Evolutionary conservation across 2,797 vertebrate species (phyloP).

Genomic region (Lepus oiostolus): DNA sequence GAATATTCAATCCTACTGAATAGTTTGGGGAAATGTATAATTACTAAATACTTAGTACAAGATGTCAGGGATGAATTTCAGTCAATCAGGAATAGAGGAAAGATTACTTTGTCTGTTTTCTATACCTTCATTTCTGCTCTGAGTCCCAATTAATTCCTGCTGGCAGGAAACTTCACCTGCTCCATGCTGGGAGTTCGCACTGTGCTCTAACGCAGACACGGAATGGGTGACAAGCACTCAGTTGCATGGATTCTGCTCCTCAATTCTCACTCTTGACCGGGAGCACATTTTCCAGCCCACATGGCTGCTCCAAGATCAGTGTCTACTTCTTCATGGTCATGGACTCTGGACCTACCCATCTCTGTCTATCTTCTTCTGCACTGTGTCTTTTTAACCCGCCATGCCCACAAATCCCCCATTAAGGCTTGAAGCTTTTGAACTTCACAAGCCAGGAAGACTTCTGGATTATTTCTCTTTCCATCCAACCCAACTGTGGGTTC

Average conservation of each 20-base stretch:
- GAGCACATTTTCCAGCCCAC: too few relatives aligned
- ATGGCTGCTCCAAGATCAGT: background rate
- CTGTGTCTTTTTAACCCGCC: background rate
- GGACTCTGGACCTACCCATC: background rate
- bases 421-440: background rate
- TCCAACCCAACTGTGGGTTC: background rate
- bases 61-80: background rate
- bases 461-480: background rate
- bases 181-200: background rate
- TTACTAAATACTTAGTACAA: conserved; percentile 21
- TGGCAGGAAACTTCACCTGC: background rate
- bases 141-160: background rate
- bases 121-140: background rate
- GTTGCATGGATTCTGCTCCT: background rate
- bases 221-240: too few relatives aligned
- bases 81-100: background rate
- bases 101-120: background rate
- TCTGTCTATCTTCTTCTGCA: background rate
- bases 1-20: background rate
- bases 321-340: background rate
- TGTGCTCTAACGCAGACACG: background rate
- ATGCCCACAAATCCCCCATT: background rate
- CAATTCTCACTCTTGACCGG: background rate
- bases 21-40: background rate
- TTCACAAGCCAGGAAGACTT: background rate